These are phyloP conservation scores for Acanthococcus lagerstroemiae DNA, from an alignment of 2,888 invertebrate species.

Conservation along the genomic window DNA sequence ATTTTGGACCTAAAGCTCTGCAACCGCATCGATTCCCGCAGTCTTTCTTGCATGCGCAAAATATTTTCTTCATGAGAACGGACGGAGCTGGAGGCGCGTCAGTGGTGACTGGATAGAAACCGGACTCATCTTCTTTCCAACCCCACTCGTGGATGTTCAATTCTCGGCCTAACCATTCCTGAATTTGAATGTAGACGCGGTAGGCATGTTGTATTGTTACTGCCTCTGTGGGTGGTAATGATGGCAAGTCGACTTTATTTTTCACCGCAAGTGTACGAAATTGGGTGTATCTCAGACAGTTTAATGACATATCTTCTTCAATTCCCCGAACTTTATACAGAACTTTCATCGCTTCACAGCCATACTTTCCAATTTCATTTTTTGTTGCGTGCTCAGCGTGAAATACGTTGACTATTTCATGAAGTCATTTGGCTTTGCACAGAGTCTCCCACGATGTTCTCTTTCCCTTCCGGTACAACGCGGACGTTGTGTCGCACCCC, in stretches of 20 bases:
- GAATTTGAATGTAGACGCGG: not conserved
- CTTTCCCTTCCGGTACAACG: not conserved
- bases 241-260: not conserved
- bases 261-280: not conserved
- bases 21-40: not conserved
- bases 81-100: not conserved
- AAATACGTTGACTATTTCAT: not conserved
- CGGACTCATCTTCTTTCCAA: not conserved
- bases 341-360: not conserved
- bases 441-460: not conserved
- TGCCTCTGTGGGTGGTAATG: not conserved
- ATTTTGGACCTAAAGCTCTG: not conserved
- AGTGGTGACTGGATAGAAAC: not conserved
- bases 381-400: not conserved
- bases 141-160: not conserved
- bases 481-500: not conserved
- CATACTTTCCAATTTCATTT: not conserved
- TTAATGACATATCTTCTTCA: not conserved
- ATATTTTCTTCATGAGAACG: not conserved
- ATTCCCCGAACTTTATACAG: not conserved
- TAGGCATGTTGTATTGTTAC: not conserved
- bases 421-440: not conserved
- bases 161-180: not conserved
- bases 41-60: not conserved
- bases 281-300: not conserved